These are phyloP conservation scores for Acleris emargana DNA, from an alignment of 2,888 invertebrate species.

Conservation along the genomic window DNA sequence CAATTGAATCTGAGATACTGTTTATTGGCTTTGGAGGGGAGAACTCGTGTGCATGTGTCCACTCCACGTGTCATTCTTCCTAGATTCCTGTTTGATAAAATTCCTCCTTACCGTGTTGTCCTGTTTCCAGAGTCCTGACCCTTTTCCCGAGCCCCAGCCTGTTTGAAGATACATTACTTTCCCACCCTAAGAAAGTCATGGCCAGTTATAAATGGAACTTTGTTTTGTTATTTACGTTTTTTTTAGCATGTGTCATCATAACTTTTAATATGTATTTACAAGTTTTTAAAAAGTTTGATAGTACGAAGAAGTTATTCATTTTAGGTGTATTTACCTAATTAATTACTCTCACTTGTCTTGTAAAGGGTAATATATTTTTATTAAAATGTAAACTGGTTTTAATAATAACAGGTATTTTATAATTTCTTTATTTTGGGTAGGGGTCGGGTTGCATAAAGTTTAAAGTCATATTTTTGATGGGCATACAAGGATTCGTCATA, in stretches of 20 bases:
- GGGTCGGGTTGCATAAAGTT: too few species aligned
- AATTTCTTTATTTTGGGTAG: too few species aligned
- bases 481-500: too few species aligned
- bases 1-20: too few species aligned
- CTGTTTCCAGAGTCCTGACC: conserved; percentile 6
- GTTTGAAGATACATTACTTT: conserved; percentile 30
- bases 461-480: too few species aligned
- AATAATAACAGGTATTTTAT: too few species aligned
- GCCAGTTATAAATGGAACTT: conserved; percentile 54
- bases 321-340: conserved; percentile 52
- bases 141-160: conserved; percentile 2
- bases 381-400: too few species aligned
- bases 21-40: too few species aligned
- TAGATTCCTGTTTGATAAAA: too few species aligned
- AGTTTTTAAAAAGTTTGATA: conserved; percentile 52
- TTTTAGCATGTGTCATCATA: conserved; percentile 50
- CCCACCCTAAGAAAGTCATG: conserved; percentile 49
- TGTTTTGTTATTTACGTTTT: conserved; percentile 44
- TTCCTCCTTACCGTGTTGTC: neutral
- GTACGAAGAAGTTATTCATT: conserved; percentile 49
- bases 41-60: too few species aligned
- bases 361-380: too few species aligned
- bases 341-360: neutral
- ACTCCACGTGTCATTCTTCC: too few species aligned
- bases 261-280: conserved; percentile 60